phyloP scores from a whole-genome alignment of 2,797 vertebrate genomes.

The Gallinago solitaria region DNA sequence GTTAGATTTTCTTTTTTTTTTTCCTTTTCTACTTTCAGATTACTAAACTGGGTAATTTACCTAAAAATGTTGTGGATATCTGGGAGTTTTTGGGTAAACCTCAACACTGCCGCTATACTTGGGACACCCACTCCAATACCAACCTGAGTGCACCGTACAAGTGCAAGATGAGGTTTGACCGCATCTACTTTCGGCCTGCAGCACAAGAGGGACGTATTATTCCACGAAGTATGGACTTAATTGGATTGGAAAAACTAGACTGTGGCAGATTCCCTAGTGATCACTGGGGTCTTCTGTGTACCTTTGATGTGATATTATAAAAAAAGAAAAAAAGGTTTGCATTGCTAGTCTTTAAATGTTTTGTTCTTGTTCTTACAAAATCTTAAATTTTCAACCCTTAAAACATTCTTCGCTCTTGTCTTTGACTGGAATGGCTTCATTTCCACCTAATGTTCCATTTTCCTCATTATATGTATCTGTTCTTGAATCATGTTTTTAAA shows the following conservation, averaged over 20 bases:
- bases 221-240: slow-evolving; percentile 87
- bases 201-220: slow-evolving; percentile 66
- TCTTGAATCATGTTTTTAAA: neutral
- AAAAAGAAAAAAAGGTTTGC: neutral
- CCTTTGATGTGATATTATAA: slow-evolving; percentile 79
- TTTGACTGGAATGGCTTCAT: neutral
- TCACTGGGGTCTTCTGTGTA: slow-evolving; percentile 95
- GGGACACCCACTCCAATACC: slow-evolving; percentile 91
- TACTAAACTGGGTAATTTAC: slow-evolving; percentile 83
- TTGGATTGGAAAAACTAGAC: slow-evolving; percentile 93
- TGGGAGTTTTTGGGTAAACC: slow-evolving; percentile 91
- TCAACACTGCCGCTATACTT: slow-evolving; percentile 91
- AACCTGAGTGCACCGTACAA: slow-evolving; percentile 80
- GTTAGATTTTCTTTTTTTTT: neutral
- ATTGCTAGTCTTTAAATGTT: neutral
- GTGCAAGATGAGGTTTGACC: slow-evolving; percentile 90
- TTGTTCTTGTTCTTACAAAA: neutral
- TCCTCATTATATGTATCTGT: neutral
- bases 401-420: neutral
- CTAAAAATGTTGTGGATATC: slow-evolving; percentile 81
- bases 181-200: slow-evolving; percentile 84
- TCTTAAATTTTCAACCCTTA: neutral
- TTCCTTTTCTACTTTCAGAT: slow-evolving; percentile 76
- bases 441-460: neutral
- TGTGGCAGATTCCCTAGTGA: slow-evolving; percentile 92